These are phyloP conservation scores for Myotis myotis DNA, from an alignment of 2,797 vertebrate species.

Conservation along the genomic window DNA sequence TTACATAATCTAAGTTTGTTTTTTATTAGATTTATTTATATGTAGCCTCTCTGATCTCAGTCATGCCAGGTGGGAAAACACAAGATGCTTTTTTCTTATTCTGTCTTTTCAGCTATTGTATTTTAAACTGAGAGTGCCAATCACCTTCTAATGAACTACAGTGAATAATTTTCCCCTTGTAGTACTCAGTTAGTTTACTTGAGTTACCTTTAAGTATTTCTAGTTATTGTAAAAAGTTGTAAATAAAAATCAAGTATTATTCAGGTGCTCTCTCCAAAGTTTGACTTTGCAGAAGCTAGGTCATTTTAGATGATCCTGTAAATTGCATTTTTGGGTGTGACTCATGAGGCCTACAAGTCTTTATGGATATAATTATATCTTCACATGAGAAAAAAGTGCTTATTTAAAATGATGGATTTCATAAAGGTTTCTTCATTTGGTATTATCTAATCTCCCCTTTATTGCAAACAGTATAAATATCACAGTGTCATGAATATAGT, in stretches of 20 bases:
- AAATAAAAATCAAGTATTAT: not conserved
- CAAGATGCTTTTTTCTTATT: not conserved
- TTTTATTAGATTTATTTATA: not conserved
- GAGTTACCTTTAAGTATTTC: conserved; percentile 7
- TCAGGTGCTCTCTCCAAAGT: not conserved
- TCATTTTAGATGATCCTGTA: not conserved
- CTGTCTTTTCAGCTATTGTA: not conserved
- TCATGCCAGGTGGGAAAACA: not conserved
- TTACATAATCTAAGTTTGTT: not conserved
- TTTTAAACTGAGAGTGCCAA: not conserved
- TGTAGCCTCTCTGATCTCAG: not conserved
- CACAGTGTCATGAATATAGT: conserved; percentile 15
- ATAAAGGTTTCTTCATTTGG: conserved; percentile 29
- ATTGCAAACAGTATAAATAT: not conserved
- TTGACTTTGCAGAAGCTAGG: not conserved
- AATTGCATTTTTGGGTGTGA: not conserved
- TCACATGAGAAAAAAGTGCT: conserved; percentile 31
- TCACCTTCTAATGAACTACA: not conserved
- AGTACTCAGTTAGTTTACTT: not conserved
- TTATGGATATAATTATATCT: not conserved
- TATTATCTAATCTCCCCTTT: conserved; percentile 30
- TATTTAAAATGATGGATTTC: conserved; percentile 49
- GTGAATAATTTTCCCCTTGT: not conserved
- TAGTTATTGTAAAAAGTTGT: not conserved
- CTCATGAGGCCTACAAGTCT: not conserved